These are phyloP conservation scores for Chionomys nivalis DNA, from an alignment of 2,113 vertebrate genomes.

Conservation along the genomic window DNA sequence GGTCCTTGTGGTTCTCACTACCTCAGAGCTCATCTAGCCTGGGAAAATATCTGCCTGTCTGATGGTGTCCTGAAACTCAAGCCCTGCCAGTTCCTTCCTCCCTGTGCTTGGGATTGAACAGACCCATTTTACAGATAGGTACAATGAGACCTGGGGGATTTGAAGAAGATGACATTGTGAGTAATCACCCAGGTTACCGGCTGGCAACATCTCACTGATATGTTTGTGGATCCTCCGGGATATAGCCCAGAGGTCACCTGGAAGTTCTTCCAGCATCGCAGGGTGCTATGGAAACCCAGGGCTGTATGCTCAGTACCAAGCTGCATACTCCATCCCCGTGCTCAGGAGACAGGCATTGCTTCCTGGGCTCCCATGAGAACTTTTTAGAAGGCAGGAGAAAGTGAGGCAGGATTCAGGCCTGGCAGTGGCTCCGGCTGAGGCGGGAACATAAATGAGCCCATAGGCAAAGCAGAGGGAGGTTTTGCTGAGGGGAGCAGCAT, in stretches of 20 bases:
- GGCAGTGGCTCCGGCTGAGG: background rate
- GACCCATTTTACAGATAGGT: conserved; percentile 12
- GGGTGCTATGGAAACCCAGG: background rate
- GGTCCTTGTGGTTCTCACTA: background rate
- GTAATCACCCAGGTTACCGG: background rate
- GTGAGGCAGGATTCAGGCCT: background rate
- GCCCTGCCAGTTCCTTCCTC: background rate
- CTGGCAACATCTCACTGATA: accelerated
- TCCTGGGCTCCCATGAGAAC: background rate
- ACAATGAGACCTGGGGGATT: background rate
- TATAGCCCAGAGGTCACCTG: accelerated
- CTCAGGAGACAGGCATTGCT: background rate
- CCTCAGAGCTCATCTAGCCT: background rate
- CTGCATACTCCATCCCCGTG: accelerated
- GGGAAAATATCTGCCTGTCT: conserved; percentile 33
- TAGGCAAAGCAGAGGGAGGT: background rate
- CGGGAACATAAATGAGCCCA: too few species aligned
- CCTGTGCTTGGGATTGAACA: background rate
- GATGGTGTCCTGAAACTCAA: accelerated
- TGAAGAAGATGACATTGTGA: accelerated
- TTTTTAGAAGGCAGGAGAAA: background rate
- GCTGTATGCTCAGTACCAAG: accelerated
- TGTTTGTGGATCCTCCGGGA: accelerated
- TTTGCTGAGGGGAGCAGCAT: background rate
- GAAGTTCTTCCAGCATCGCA: accelerated